Percentiles rank a stretch among this genome's conserved stretches.
phyloP scores from a whole-genome alignment of 2,113 vertebrate species.

The Lamprologus callipterus region DNA sequence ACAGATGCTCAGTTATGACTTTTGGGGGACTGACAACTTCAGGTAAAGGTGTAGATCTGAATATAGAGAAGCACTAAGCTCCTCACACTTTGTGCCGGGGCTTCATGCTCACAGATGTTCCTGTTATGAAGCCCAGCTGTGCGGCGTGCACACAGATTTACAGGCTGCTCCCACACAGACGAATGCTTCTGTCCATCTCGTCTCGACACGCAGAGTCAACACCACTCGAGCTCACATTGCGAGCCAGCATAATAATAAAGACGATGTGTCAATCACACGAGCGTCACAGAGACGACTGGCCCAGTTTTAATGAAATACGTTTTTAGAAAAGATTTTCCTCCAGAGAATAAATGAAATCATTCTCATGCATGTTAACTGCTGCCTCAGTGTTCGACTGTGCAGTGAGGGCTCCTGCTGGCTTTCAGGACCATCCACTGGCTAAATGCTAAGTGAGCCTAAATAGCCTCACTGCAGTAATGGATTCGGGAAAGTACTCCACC shows the following conservation, averaged over 20 bases:
- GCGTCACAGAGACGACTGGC: not conserved
- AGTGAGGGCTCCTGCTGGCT: not conserved
- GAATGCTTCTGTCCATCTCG: not conserved
- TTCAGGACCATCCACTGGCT: not conserved
- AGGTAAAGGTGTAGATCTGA: not conserved
- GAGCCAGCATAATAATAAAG: slow-evolving; percentile 18
- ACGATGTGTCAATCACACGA: slow-evolving; percentile 13
- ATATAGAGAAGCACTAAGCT: not conserved
- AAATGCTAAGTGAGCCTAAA: not conserved
- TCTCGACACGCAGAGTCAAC: slow-evolving; percentile 6
- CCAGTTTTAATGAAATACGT: not conserved
- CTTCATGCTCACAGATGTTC: not conserved
- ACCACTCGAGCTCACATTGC: not conserved
- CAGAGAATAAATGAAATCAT: not conserved
- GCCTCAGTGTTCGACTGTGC: not conserved
- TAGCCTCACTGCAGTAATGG: not conserved
- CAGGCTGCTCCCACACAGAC: not conserved
- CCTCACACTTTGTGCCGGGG: not conserved
- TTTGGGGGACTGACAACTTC: not conserved
- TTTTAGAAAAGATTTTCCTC: not conserved
- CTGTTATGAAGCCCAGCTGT: not conserved
- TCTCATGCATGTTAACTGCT: not conserved
- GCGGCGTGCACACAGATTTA: not conserved
- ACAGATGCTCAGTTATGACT: not conserved
- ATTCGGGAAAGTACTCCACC: not conserved